phyloP scores from a whole-genome alignment of 2,113 vertebrate genomes.

The Shinisaurus crocodilurus region DNA sequence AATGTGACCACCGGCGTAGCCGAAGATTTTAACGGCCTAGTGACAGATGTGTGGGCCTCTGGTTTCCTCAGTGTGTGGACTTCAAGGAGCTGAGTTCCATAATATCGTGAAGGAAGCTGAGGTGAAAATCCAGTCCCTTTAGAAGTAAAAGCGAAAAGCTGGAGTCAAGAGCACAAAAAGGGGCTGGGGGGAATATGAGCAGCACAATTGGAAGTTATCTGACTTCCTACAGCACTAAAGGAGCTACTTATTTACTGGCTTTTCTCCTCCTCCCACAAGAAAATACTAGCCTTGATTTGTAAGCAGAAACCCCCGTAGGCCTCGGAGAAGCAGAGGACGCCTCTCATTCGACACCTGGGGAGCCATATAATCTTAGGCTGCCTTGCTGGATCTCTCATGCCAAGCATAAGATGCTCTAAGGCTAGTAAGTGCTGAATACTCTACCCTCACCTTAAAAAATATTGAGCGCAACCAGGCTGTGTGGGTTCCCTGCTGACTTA shows the following conservation, averaged over 20 bases:
- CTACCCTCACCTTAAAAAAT: conserved; percentile 40
- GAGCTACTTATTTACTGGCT: neutral
- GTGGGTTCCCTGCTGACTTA: conserved; percentile 12
- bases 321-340: neutral
- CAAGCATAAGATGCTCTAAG: conserved; percentile 28
- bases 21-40: conserved; percentile 31
- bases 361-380: neutral
- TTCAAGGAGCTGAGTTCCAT: neutral
- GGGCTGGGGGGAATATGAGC: neutral
- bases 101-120: conserved; percentile 27
- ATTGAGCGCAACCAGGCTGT: conserved; percentile 30
- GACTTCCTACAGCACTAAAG: neutral
- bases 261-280: neutral
- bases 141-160: neutral
- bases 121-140: neutral
- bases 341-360: neutral
- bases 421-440: conserved; percentile 38
- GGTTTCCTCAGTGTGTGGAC: conserved; percentile 44
- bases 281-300: conserved; percentile 3
- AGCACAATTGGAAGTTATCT: neutral
- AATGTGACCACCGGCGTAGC: conserved; percentile 53
- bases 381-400: conserved; percentile 44
- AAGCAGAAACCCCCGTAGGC: neutral
- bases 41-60: conserved; percentile 39
- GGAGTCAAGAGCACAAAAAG: conserved; percentile 41